Conservation (phyloP, 1,140 invertebrate species). For the Lordiphosa stackelbergi region DNA sequence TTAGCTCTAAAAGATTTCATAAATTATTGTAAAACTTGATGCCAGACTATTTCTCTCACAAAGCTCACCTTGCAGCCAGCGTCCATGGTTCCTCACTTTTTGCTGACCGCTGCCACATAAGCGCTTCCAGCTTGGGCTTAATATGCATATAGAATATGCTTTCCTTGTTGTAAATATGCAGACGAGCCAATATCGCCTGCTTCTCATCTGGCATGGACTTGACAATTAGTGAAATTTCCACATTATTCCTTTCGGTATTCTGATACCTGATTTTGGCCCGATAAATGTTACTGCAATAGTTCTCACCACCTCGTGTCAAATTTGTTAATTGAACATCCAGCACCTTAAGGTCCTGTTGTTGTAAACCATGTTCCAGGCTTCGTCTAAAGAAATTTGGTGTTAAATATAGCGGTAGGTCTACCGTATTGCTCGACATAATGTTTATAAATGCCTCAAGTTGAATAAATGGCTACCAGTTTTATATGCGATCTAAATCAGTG, state of each 20-base stretch:
- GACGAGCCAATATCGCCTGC: conserved; percentile 54
- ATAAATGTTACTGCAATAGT: conserved; percentile 76
- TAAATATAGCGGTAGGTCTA: conserved; percentile 47
- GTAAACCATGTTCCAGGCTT: conserved; percentile 55
- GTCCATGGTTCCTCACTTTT: conserved; percentile 18
- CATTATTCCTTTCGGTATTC: conserved; percentile 16
- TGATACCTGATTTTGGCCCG: conserved; percentile 48
- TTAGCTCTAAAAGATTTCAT: too few relatives aligned
- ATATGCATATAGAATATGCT: conserved; percentile 65
- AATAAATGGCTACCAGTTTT: conserved; percentile 12
- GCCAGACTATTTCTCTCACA: too few relatives aligned
- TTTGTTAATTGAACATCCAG: conserved; percentile 50
- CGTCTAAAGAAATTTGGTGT: conserved; percentile 56
- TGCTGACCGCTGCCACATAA: conserved; percentile 48
- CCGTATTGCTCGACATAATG: conserved; percentile 44
- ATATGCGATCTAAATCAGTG: conserved; percentile 42
- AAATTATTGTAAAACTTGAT: too few relatives aligned
- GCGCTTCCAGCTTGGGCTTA: conserved; percentile 62
- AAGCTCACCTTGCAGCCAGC: conserved; percentile 54
- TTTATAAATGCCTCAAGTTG: conserved; percentile 17
- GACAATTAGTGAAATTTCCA: conserved; percentile 54
- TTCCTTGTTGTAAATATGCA: conserved; percentile 70
- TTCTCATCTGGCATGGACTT: conserved; percentile 71
- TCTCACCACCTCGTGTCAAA: conserved; percentile 65
- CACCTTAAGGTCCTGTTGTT: conserved; percentile 51